Evolutionary conservation across 1,140 invertebrate genomes (phyloP), one percentile per base, ranked within the genome.

Genomic region (Solenopsis invicta): DNA sequence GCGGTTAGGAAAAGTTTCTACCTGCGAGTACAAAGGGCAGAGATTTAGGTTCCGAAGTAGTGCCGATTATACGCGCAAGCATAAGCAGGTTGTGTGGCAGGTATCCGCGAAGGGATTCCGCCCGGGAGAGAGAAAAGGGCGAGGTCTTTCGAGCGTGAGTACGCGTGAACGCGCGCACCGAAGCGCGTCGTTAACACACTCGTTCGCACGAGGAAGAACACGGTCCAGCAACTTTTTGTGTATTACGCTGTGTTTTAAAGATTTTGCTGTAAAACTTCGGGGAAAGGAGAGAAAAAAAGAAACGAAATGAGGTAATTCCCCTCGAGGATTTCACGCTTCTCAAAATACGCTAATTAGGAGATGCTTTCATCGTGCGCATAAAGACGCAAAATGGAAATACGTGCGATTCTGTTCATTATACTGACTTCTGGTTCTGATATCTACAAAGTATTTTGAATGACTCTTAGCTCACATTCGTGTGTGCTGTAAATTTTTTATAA

Each of bases 121-220:
- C 12, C 41, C 1, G 62, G 62, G 13, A 29, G 62, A 69, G 64
- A 81, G 64, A 81, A 81, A 81, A 81, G 50, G 78, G 64, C 50
- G 77, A 81, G 50, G 48, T 56, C 71, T 76, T 41, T 52, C 50
- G 29, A 64, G 61, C 45, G 50, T 21, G 72, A 76, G 41, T 67
- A 45, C 50, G 52, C 48, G 85, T 41, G 24, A 41, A 45, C 45
- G 54, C 16, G 74, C 24, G 72, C 67, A 88, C 41, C 74, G 75
- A 48, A 80, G 64, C 87, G 85, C 24, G 16, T 50, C 56, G 48
- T 50, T 80, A 80, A 87, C 59, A 71, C 29, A 62, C 41, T 41
- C 67, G 75, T 88, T 37, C 50, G 85, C 50, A 80, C 50, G 45
- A 41, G 50, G 69, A 87, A 80, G 41, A 80, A 75, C 67, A 80